Evolutionary conservation across 2,888 invertebrate species (phyloP).

Genomic region (Trachelus stipa): DNA sequence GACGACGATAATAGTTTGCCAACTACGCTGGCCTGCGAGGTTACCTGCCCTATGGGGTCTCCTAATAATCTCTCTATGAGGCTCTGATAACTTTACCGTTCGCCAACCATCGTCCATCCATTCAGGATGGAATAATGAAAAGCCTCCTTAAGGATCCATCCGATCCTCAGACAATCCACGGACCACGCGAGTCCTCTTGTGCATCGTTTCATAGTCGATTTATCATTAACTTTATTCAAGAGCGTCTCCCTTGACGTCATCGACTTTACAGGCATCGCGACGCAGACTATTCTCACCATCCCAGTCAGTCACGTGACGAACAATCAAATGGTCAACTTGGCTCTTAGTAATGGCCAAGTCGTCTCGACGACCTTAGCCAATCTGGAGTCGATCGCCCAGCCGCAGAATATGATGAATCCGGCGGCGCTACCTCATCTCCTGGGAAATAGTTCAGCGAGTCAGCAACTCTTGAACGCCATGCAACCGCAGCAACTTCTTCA

Average conservation of each 20-base stretch:
- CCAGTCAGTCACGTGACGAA: constrained; percentile 90
- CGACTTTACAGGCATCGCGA: constrained; percentile 81
- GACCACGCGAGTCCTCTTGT: not conserved
- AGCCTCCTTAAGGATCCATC: not conserved
- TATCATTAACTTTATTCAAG: not conserved
- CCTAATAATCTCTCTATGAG: constrained; percentile 65
- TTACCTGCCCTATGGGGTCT: constrained; percentile 64
- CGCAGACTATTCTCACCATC: constrained; percentile 95
- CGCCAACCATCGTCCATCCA: not conserved
- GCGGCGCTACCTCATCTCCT: constrained; percentile 78
- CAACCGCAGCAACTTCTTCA: constrained; percentile 75
- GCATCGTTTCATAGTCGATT: not conserved
- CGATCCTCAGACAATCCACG: not conserved
- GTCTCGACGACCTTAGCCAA: constrained; percentile 86
- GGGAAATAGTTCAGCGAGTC: constrained; percentile 76
- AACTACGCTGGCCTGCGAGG: constrained; percentile 63
- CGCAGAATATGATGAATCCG: constrained; percentile 76
- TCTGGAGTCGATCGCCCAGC: constrained; percentile 81
- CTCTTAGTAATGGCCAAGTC: constrained; percentile 87
- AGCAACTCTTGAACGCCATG: constrained; percentile 81
- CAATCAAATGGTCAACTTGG: constrained; percentile 82
- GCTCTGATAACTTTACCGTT: constrained; percentile 59
- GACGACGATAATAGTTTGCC: constrained; percentile 66
- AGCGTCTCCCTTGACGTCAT: not conserved
- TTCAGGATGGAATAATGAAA: not conserved